Evolutionary conservation across 1,140 invertebrate species (phyloP).

Genomic region (Odontomachus brunneus): DNA sequence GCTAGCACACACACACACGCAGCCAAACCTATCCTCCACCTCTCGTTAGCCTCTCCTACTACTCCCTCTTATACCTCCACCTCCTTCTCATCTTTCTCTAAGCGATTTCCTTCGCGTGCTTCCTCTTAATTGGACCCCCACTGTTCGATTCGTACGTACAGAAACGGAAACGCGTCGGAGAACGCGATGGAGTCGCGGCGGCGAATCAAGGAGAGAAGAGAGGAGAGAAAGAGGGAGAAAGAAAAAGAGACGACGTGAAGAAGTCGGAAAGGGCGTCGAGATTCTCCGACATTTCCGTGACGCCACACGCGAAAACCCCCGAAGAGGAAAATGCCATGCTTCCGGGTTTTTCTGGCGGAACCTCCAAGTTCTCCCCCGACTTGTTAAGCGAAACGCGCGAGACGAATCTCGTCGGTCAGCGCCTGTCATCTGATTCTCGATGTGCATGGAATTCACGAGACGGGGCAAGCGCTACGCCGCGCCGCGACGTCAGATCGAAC

Average conservation of each 20-base stretch:
- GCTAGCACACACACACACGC: not conserved
- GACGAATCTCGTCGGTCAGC: constrained; percentile 46
- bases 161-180: constrained; percentile 74
- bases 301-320: constrained; percentile 13
- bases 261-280: not conserved
- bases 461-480: not conserved
- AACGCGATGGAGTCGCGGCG: constrained; percentile 68
- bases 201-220: constrained; percentile 30
- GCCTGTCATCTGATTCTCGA: not conserved
- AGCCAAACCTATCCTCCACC: not conserved
- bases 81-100: constrained; percentile 65
- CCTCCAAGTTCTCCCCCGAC: not conserved
- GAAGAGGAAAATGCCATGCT: not conserved
- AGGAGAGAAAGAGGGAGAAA: not conserved
- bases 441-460: constrained; percentile 30
- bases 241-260: not conserved
- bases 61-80: not conserved
- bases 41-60: not conserved
- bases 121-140: constrained; percentile 81
- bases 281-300: constrained; percentile 70
- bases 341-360: constrained; percentile 26
- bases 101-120: constrained; percentile 83
- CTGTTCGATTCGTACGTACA: constrained; percentile 74
- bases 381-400: constrained; percentile 53
- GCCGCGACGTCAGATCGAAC: constrained; percentile 12